Evolutionary conservation across 2,888 invertebrate species (phyloP), one percentile per base, ranked within the genome.

Genomic region (Drosophila koepferae): DNA sequence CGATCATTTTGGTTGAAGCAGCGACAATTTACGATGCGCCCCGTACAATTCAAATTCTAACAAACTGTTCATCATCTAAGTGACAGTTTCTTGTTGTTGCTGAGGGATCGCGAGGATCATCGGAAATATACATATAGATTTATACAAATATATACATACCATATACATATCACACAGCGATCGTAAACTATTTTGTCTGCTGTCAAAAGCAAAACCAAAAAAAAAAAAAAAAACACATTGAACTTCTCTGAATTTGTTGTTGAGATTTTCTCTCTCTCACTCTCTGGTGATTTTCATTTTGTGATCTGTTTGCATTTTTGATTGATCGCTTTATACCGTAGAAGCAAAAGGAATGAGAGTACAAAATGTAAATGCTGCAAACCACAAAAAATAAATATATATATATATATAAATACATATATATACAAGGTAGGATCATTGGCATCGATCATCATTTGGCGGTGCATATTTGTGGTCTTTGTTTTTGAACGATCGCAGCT

Each of bases 251-350:
- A 68, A 53, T 60, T 60, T 46, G 49, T 28, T 54, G 28, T 55
- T 31, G 3, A 18, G 18, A 8, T 49, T 28, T 44, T 23, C 53
- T 54, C 23, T 18, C 36, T 54, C 18, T 48, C 41, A 12, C 34
- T 44, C 34, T 31, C 58, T 36, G 51, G 36, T 77, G 64, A 63
- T 80, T 58, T 63, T 67, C 34, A 54, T 60, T 51, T 46, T 51
- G 59, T 66, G 75, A 69, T 60, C 64, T 63, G 77, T 89, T 90
- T 90, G 86, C 90, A 91, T 88, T 90, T 92, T 91, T 91, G 91
- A 91, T 91, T 91, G 91, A 91, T 91, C 89, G 86, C 92, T 92
- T 92, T 74, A 91, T 92, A 91, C 81, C 75, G 67, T 59, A 62
- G 72, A 69, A n/a, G 23, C 14, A 62, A 40, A 75, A 78, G 62